Evolutionary conservation across 2,113 vertebrate genomes (phyloP), one percentile per base, ranked within the genome.

Genomic region (Strix aluco): DNA sequence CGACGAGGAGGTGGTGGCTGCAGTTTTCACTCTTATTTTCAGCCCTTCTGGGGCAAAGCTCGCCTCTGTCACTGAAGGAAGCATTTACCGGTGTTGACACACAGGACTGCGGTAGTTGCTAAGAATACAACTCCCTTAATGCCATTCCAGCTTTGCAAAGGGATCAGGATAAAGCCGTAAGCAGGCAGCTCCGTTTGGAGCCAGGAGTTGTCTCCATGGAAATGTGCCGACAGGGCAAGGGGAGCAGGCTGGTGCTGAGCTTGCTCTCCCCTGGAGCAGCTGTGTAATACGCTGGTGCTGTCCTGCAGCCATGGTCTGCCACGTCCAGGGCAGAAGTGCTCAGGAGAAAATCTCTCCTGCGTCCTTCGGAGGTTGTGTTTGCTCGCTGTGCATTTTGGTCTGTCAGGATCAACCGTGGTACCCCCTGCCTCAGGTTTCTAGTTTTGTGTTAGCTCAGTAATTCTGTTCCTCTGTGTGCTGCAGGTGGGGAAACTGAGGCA

Each of bases 191-290:
- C 72, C 0, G 0, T n/a, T 83, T 26, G 89, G 73, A 96, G 95
- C 84, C 80, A 19, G 93, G 78, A 44, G 16, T 29, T 59, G 91
- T 91, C 89, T 94, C 89, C 93, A 75, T 72, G 81, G 96, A 59
- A 89, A 92, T 92, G 91, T 26, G 73, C 84, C 2, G 55, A 63
- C 71, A 80, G 83, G 83, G 66, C 15, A 20, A 62, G 66, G 79
- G 79, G 65, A 59, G 74, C 82, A 27, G 74, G 44, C 58, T 42
- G 86, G 67, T 36, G n/a, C 84, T 70, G 87, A 25, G 90, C 80
- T 57, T 3, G 38, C 57, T 57, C 6, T 72, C 10, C 34, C 34
- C 36, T 19, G 40, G 20, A 4, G 2, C 78, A 10, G 73, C 81
- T 13, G 2, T 40, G 61, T 57, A 10, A 16, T 11, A 6, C 4